Conservation (phyloP, 2,888 invertebrate species). For the Amphipyra berbera region DNA sequence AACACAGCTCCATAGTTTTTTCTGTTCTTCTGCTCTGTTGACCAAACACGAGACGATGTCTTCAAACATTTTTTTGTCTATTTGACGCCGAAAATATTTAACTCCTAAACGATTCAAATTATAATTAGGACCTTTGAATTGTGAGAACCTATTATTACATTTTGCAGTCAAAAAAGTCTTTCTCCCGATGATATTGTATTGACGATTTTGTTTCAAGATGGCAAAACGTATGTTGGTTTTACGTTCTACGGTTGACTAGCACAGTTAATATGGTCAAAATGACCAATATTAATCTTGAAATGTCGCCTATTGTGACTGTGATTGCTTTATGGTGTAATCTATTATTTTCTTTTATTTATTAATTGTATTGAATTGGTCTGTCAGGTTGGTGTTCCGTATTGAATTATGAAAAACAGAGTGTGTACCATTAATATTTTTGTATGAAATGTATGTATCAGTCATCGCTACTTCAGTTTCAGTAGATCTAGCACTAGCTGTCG, state of each 20-base stretch:
- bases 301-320: constrained; percentile 80
- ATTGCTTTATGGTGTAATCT: constrained; percentile 71
- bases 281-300: constrained; percentile 85
- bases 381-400: constrained; percentile 29
- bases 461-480: no score
- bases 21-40: constrained; percentile 78
- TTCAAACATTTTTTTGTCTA: constrained; percentile 84
- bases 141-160: constrained; percentile 60
- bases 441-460: neutral
- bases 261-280: constrained; percentile 79
- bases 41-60: constrained; percentile 85
- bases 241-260: constrained; percentile 65
- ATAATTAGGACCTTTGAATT: constrained; percentile 86
- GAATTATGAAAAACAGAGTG: neutral
- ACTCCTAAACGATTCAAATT: constrained; percentile 88
- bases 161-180: constrained; percentile 25
- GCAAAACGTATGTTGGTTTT: constrained; percentile 29
- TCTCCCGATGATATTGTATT: constrained; percentile 23
- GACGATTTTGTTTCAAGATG: constrained; percentile 5
- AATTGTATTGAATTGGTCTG: constrained; percentile 48
- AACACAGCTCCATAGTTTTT: constrained; percentile 63
- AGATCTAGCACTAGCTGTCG: no score
- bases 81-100: constrained; percentile 87
- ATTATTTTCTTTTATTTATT: constrained; percentile 68
- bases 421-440: neutral